These are phyloP conservation scores for Eupithecia vulgata DNA, from an alignment of 2,888 invertebrate genomes.

Conservation along the genomic window DNA sequence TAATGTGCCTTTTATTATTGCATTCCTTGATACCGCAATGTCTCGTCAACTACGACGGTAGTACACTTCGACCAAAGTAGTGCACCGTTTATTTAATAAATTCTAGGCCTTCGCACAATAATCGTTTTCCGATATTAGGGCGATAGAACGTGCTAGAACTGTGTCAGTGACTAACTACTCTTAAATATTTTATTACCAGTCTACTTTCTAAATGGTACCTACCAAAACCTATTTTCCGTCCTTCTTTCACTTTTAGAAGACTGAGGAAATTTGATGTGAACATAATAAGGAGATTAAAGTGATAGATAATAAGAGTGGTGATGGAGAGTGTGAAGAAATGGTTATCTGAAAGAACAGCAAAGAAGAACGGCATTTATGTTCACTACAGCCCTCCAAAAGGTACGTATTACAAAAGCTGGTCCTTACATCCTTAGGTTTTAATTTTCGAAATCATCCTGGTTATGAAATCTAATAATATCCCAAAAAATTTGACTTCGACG, in stretches of 20 bases:
- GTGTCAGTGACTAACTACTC: constrained; percentile 57
- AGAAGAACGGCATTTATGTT: constrained; percentile 83
- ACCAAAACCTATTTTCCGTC: constrained; percentile 18
- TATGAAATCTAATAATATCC: too few relatives aligned
- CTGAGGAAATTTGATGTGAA: constrained; percentile 6
- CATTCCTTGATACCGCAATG: constrained; percentile 43
- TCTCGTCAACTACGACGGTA: constrained; percentile 31
- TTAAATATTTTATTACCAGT: constrained; percentile 70
- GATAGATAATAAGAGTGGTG: constrained; percentile 11
- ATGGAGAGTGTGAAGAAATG: constrained; percentile 74
- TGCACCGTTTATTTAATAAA: not conserved
- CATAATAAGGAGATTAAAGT: not conserved
- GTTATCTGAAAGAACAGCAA: constrained; percentile 60
- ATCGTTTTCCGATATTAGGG: constrained; percentile 32
- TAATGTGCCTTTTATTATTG: constrained; percentile 49
- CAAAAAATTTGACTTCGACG: too few relatives aligned
- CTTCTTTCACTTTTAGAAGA: not conserved
- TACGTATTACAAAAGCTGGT: constrained; percentile 60
- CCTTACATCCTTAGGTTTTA: not conserved
- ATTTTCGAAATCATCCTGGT: too few relatives aligned
- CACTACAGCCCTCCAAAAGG: constrained; percentile 87
- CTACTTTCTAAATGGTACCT: constrained; percentile 53
- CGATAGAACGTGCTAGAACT: constrained; percentile 45
- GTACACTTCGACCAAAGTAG: not conserved
- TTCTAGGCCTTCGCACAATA: constrained; percentile 16